These are phyloP conservation scores for Euthynnus affinis DNA, from an alignment of 2,797 vertebrate genomes.

Conservation along the genomic window DNA sequence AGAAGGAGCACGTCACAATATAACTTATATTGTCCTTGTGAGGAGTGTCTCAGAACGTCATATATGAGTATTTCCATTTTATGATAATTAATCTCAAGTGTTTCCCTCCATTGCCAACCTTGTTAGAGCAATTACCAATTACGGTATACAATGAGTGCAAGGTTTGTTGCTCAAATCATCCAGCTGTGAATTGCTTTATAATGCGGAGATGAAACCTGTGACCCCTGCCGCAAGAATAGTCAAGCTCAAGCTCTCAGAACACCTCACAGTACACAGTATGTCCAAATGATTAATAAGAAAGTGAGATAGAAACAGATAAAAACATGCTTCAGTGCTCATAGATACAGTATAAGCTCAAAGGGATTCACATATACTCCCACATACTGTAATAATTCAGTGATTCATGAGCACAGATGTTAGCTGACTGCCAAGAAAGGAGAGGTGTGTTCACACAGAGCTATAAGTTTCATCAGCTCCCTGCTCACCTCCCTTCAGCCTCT, in stretches of 20 bases:
- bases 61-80: neutral
- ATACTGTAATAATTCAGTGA: constrained; percentile 53
- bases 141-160: neutral
- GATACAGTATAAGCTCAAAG: neutral
- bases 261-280: neutral
- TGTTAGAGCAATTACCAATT: neutral
- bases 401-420: constrained; percentile 50
- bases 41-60: neutral
- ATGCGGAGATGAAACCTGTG: neutral
- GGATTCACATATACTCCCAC: constrained; percentile 14
- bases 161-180: constrained; percentile 2
- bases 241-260: neutral
- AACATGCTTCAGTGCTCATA: constrained; percentile 3
- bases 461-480: constrained; percentile 44
- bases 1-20: neutral
- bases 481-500: constrained; percentile 2
- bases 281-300: constrained; percentile 47
- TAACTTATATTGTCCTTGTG: too few species aligned
- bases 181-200: constrained; percentile 9
- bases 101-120: neutral
- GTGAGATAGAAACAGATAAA: constrained; percentile 15
- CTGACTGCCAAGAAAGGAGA: constrained; percentile 47
- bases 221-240: neutral
- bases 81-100: neutral
- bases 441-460: constrained; percentile 31